A percentile compares a stretch with the other conserved stretches of the same genome.
Evolutionary conservation across 2,797 vertebrate species (phyloP).

Genomic region (Acipenser transmontanus): DNA sequence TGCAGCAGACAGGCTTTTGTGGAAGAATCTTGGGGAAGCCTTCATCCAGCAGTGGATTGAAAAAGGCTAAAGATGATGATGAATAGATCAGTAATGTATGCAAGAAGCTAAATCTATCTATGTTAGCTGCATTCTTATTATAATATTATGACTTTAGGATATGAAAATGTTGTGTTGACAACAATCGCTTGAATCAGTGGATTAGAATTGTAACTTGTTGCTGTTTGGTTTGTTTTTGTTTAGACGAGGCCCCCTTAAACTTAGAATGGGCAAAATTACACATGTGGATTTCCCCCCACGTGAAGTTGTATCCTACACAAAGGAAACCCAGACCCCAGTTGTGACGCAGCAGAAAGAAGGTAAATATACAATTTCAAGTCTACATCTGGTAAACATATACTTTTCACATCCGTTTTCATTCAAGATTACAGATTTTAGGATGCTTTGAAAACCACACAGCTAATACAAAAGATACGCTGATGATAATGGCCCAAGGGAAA

Average conservation of each 20-base stretch:
- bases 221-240: no score
- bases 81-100: no score
- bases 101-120: no score
- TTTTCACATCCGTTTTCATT: background rate
- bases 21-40: no score
- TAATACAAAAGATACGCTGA: background rate
- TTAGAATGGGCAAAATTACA: slow-evolving; percentile 92
- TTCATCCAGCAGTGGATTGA: no score
- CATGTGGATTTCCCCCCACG: slow-evolving; percentile 92
- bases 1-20: no score
- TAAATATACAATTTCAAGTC: slow-evolving; percentile 34
- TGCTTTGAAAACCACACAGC: background rate
- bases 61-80: no score
- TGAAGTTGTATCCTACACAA: slow-evolving; percentile 90
- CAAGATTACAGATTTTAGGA: background rate
- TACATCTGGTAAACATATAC: background rate
- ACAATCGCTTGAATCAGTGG: no score
- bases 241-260: slow-evolving; percentile 85
- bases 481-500: background rate
- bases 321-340: slow-evolving; percentile 92
- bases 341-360: slow-evolving; percentile 84
- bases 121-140: no score
- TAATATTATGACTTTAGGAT: no score
- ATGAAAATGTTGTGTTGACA: no score
- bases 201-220: no score